Evolutionary conservation across 2,888 invertebrate species (phyloP).

Genomic region (Sphaerophoria taeniata): DNA sequence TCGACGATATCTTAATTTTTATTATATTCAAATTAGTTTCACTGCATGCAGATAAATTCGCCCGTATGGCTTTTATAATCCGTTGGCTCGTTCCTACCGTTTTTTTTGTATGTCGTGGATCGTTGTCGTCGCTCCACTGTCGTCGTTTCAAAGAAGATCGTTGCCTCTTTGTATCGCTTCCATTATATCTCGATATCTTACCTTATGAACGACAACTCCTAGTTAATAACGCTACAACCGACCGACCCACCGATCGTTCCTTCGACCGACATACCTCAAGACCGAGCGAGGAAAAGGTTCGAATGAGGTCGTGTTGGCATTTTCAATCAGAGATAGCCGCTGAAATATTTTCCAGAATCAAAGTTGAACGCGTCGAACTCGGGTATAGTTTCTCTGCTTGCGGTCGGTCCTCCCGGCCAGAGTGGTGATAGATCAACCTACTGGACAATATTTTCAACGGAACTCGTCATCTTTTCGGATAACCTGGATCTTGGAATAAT

Average conservation of each 20-base stretch:
- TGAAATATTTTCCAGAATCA: slow-evolving; percentile 67
- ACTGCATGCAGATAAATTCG: slow-evolving; percentile 70
- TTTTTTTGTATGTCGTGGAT: neutral
- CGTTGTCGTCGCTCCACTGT: neutral
- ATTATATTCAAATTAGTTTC: slow-evolving; percentile 75
- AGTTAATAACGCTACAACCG: slow-evolving; percentile 47
- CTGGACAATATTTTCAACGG: slow-evolving; percentile 64
- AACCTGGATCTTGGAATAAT: slow-evolving; percentile 41
- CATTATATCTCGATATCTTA: neutral
- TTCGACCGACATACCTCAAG: neutral
- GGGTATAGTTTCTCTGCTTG: slow-evolving; percentile 25
- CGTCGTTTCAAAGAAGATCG: neutral
- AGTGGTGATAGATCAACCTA: slow-evolving; percentile 67
- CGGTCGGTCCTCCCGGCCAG: slow-evolving; percentile 41
- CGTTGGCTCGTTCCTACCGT: slow-evolving; percentile 31
- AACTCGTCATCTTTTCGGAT: slow-evolving; percentile 64
- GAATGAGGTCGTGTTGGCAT: slow-evolving; percentile 71
- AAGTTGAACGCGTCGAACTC: slow-evolving; percentile 56
- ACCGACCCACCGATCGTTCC: too few species aligned
- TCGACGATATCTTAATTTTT: slow-evolving; percentile 74
- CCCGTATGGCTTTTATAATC: slow-evolving; percentile 66
- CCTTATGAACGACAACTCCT: slow-evolving; percentile 21
- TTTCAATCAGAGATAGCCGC: slow-evolving; percentile 60
- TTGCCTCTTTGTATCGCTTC: neutral
- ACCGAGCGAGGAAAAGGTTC: slow-evolving; percentile 45